phyloP scores from a whole-genome alignment of 2,113 vertebrate species.

The Pristiophorus japonicus region DNA sequence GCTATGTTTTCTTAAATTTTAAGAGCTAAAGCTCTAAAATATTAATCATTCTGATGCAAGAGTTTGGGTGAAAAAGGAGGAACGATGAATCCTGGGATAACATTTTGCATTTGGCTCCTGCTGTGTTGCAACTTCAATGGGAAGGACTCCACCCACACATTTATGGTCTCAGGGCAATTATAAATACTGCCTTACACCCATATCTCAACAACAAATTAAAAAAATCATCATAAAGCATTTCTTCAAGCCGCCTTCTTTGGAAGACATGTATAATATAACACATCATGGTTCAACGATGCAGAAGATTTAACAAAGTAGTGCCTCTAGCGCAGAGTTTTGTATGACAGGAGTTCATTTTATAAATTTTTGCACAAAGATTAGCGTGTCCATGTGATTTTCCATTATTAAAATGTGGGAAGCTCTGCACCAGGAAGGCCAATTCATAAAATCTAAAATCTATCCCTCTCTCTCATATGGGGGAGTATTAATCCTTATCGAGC shows the following conservation, averaged over 20 bases:
- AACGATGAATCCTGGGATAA: background rate
- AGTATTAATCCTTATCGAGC: background rate
- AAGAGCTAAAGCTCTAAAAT: background rate
- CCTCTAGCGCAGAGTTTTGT: background rate
- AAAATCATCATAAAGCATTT: too few relatives aligned
- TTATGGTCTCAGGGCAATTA: background rate
- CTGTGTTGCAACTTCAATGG: background rate
- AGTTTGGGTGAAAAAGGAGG: background rate
- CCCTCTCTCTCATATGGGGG: background rate
- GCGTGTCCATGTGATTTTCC: background rate
- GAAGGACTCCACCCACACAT: background rate
- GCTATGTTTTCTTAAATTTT: background rate
- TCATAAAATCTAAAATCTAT: background rate
- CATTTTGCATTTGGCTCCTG: background rate
- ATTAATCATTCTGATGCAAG: background rate
- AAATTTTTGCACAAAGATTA: background rate
- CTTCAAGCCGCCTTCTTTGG: too few relatives aligned
- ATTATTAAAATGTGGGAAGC: background rate
- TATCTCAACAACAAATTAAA: background rate
- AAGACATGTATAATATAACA: background rate
- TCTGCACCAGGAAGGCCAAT: background rate
- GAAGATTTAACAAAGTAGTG: background rate
- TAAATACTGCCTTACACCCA: background rate
- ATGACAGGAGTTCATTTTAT: background rate
- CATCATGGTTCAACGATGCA: background rate